Conservation (phyloP, 1,140 invertebrate genomes). For the Asobara japonica region DNA sequence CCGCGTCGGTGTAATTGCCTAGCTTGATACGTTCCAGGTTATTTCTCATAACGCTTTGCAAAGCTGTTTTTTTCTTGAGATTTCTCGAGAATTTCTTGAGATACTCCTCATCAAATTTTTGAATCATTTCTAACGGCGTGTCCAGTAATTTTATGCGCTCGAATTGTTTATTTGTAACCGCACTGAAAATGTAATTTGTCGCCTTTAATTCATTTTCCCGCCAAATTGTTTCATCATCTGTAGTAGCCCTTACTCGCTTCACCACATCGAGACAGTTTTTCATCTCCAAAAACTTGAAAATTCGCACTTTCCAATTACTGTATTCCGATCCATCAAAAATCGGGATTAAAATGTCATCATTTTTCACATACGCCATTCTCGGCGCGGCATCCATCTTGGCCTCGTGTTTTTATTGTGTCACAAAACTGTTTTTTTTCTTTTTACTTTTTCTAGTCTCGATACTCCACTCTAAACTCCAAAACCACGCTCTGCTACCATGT, state of each 20-base stretch:
- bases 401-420: too few relatives aligned
- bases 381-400: too few relatives aligned
- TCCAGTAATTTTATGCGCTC: conserved; percentile 38
- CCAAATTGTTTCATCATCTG: conserved; percentile 29
- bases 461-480: too few relatives aligned
- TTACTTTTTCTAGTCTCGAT: too few relatives aligned
- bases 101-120: conserved; percentile 47
- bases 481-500: too few relatives aligned
- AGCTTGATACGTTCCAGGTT: conserved; percentile 43
- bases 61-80: too few relatives aligned
- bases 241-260: not conserved
- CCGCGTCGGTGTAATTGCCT: conserved; percentile 36
- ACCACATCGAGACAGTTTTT: not conserved
- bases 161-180: conserved; percentile 43
- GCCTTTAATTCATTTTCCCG: conserved; percentile 40
- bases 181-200: conserved; percentile 44
- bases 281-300: too few relatives aligned
- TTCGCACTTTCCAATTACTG: too few relatives aligned
- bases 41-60: conserved; percentile 44
- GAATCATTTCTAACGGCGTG: conserved; percentile 42
- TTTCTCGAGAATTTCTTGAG: conserved; percentile 45
- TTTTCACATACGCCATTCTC: too few relatives aligned
- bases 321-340: too few relatives aligned
- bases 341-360: too few relatives aligned
- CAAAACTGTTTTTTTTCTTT: too few relatives aligned